These are phyloP conservation scores for Pelecanus crispus DNA, from an alignment of 2,113 vertebrate species.

Conservation along the genomic window DNA sequence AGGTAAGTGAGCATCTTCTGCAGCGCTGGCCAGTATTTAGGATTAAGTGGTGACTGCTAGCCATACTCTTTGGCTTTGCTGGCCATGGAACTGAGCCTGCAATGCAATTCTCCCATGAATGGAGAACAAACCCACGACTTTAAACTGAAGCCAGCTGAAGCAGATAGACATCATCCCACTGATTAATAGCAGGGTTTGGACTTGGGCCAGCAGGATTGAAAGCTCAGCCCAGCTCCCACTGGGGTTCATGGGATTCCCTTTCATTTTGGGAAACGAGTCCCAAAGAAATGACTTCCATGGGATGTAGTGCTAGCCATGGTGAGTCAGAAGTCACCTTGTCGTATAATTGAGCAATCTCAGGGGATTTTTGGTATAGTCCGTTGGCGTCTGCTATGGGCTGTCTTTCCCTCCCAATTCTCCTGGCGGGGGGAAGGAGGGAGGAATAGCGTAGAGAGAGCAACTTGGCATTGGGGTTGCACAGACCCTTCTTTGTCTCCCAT, in stretches of 20 bases:
- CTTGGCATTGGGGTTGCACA: not conserved
- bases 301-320: not conserved
- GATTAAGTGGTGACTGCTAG: not conserved
- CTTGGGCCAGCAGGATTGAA: not conserved
- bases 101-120: not conserved
- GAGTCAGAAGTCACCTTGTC: not conserved
- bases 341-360: not conserved
- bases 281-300: not conserved
- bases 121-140: not conserved
- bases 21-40: not conserved
- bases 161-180: not conserved
- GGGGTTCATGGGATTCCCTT: slow-evolving; percentile 18
- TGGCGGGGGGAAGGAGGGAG: not conserved
- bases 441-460: not conserved
- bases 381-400: not conserved
- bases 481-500: not conserved
- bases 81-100: not conserved
- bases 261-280: not conserved
- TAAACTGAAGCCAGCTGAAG: slow-evolving; percentile 42
- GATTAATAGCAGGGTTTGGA: not conserved
- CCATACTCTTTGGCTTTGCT: not conserved
- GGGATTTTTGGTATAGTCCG: not conserved
- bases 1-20: slow-evolving; percentile 75
- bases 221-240: not conserved
- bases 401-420: not conserved